Conservation (phyloP, 1,140 invertebrate genomes). For the Acyrthosiphon pisum region DNA sequence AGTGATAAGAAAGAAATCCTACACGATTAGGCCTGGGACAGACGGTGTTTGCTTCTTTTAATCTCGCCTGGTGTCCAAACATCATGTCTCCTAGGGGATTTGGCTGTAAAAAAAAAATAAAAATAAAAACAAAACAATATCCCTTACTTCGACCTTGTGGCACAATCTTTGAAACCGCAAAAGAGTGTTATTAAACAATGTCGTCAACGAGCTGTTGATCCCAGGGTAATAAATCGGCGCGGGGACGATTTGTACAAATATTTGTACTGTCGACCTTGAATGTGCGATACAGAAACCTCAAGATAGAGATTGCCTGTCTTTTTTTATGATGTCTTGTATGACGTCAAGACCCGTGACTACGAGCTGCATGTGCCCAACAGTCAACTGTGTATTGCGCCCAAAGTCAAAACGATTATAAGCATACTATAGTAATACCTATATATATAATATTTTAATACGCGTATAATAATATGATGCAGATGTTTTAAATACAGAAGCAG, state of each 20-base stretch:
- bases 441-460: background rate
- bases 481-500: background rate
- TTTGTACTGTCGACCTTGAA: constrained; percentile 50
- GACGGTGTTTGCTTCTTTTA: constrained; percentile 38
- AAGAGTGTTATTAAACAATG: constrained; percentile 39
- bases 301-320: constrained; percentile 33
- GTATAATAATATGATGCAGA: background rate
- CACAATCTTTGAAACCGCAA: constrained; percentile 12
- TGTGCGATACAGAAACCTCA: constrained; percentile 4
- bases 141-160: background rate
- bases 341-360: background rate
- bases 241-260: constrained; percentile 55
- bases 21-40: background rate
- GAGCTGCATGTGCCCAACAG: background rate
- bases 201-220: constrained; percentile 23
- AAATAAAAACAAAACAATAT: constrained; percentile 30
- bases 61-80: constrained; percentile 45
- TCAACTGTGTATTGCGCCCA: background rate
- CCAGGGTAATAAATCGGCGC: constrained; percentile 30
- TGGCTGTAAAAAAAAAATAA: constrained; percentile 8
- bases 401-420: background rate
- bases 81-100: constrained; percentile 38
- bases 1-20: constrained; percentile 34
- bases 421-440: background rate
- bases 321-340: background rate